Evolutionary conservation across 92 coral and sea anemone species (phyloP), one percentile per base, ranked within the genome.

Genomic region (Micromussa lordhowensis): DNA sequence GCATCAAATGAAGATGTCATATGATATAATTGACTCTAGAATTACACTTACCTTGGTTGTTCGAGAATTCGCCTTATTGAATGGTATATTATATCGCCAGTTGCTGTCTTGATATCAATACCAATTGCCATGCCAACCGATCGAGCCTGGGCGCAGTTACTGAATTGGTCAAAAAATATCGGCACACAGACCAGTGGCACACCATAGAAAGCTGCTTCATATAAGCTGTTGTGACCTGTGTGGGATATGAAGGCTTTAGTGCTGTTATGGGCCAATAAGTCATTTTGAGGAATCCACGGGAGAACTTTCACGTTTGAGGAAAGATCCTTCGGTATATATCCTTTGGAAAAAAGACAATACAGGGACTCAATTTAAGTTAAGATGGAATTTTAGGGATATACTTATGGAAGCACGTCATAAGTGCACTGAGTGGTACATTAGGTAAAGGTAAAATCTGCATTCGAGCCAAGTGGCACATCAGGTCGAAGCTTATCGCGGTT

Each of bases 201-300:
- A 48, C 92, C 94, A 54, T 82, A 87, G 51, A 79, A 92, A 32
- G 87, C 90, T 19, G 94, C 68, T 71, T 92, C 94, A 38, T 89
- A 85, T 36, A 92, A 29, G 75, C 94, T 92, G 84, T 89, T 92
- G 78, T 88, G 90, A 21, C 94, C 94, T 11, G 68, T 86, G 34
- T 92, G 94, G 40, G 94, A 84, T 28, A 92, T 86, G 28, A 92
- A 92, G 59, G 69, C 58, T 30, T 79, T 87, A 11, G 87, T 66
- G 51, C 90, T 88, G 32, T 81, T 38, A 69, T 92, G 81, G 57
- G 94, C 90, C 58, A 92, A 79, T 24, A 92, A 79, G 83, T 89
- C 94, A 31, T 88, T 89, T 72, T 91, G 94, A 24, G 94, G 94
- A 57, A 91, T 38, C 94, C 94, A 88, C 28, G 21, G 40, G 32